These are phyloP conservation scores for Chaitophorus viminalis DNA, from an alignment of 2,888 invertebrate genomes.

Conservation along the genomic window DNA sequence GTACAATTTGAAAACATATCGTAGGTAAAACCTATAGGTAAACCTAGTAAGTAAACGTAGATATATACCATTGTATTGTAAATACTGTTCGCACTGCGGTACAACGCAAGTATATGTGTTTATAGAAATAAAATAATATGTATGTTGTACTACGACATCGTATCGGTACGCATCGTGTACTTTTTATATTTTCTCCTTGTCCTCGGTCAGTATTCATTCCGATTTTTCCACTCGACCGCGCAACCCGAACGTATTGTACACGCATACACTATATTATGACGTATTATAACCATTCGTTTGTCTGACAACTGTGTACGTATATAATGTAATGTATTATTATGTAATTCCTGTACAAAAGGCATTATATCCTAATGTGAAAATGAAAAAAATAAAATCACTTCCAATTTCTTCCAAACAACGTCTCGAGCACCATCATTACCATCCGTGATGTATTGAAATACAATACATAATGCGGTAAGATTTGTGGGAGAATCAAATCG, in stretches of 20 bases:
- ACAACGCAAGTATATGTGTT: no score
- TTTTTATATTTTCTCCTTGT: background rate
- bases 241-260: background rate
- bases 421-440: no score
- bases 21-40: no score
- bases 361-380: conserved; percentile 9
- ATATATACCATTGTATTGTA: no score
- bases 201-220: conserved; percentile 36
- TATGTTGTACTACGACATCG: no score
- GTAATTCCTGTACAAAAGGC: background rate
- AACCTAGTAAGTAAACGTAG: no score
- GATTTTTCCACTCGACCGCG: conserved; percentile 27
- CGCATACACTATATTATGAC: background rate
- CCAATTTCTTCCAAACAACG: conserved; percentile 5
- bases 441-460: no score
- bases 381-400: conserved; percentile 33
- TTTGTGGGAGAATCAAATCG: conserved; percentile 44
- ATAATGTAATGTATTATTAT: no score
- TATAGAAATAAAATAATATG: no score
- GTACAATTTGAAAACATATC: no score
- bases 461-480: background rate
- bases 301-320: conserved; percentile 1
- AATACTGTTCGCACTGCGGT: no score
- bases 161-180: background rate
- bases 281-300: background rate